Conservation (phyloP, 2,113 vertebrate genomes). For the Callipepla californica region DNA sequence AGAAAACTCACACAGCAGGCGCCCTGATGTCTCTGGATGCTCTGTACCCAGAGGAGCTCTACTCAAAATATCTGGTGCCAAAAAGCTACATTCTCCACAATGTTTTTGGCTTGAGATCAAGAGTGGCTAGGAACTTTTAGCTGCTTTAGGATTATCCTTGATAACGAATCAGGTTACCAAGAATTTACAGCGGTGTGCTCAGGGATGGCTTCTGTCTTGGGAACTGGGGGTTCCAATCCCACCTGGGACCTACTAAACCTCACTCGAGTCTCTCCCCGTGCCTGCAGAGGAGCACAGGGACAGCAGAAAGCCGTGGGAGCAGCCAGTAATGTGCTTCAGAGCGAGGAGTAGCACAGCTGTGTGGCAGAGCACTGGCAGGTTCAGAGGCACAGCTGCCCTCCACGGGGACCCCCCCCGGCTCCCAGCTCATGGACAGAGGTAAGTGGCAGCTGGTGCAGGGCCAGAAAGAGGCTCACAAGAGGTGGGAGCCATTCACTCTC, state of each 20-base stretch:
- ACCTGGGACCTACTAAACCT: background rate
- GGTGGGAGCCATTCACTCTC: fast-evolving
- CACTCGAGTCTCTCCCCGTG: background rate
- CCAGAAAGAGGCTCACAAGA: background rate
- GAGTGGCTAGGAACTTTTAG: background rate
- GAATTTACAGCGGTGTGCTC: background rate
- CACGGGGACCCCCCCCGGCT: fast-evolving
- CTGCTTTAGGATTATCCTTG: background rate
- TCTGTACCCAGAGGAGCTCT: background rate
- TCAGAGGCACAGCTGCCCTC: background rate
- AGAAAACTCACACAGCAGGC: background rate
- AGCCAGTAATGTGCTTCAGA: fast-evolving
- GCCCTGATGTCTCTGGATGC: background rate
- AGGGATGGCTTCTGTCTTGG: background rate
- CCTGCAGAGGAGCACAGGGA: background rate
- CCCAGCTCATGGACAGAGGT: background rate
- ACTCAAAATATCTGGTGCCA: background rate
- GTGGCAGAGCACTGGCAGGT: background rate
- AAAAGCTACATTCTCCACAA: background rate
- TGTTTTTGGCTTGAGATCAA: background rate
- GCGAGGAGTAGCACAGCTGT: background rate
- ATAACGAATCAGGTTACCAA: background rate
- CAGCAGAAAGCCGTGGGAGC: background rate
- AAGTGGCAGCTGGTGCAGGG: fast-evolving
- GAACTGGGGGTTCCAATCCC: fast-evolving